Evolutionary conservation across 2,888 invertebrate species (phyloP).

Genomic region (Spilarctia lutea): DNA sequence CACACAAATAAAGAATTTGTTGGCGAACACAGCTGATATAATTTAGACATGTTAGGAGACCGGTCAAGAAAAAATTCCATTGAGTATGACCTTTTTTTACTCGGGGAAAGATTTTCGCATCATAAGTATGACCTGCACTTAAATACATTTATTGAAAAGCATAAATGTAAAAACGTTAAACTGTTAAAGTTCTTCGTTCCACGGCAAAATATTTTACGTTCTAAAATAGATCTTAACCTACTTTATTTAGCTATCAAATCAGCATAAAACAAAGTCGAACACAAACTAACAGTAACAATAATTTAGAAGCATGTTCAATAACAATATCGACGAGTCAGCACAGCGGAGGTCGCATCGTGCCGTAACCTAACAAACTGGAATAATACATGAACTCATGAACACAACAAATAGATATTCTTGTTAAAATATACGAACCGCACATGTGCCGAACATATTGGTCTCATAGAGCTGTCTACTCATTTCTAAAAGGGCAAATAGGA

Average conservation of each 20-base stretch:
- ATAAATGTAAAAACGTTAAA: neutral
- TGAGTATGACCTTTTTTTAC: neutral
- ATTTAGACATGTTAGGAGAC: neutral
- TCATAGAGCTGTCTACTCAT: neutral
- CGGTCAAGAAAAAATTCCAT: neutral
- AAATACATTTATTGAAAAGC: neutral
- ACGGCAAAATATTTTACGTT: neutral
- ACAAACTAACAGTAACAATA: conserved; percentile 1
- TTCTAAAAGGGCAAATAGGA: neutral
- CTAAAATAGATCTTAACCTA: neutral
- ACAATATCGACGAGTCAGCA: neutral
- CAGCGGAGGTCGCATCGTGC: neutral
- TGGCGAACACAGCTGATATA: neutral
- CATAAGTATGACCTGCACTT: neutral
- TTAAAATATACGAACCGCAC: neutral
- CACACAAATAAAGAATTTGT: neutral
- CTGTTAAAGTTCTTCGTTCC: neutral
- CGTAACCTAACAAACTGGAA: neutral
- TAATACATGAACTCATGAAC: conserved; percentile 12
- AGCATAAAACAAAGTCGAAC: neutral
- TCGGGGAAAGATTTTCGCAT: no score
- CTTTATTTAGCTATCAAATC: conserved; percentile 1
- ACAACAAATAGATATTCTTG: conserved; percentile 5
- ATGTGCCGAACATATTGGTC: neutral
- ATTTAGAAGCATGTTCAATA: conserved; percentile 4